Percentiles rank a stretch among this genome's conserved stretches.
Conservation (phyloP, 2,797 vertebrate genomes). For the Channallabes apus region DNA sequence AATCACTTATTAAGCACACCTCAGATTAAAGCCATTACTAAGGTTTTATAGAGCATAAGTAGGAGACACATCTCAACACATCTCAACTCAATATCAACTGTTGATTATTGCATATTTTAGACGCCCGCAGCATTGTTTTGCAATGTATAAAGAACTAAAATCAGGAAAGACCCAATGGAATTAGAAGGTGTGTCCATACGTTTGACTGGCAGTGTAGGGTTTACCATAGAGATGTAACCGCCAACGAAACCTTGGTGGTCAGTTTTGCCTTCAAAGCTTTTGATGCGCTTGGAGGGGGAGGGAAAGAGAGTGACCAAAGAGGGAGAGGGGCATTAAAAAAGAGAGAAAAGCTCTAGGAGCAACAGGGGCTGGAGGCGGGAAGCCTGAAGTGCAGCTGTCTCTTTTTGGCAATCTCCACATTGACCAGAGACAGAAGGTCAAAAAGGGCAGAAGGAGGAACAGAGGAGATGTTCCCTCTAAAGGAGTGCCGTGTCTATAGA, state of each 20-base stretch:
- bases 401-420: conserved; percentile 60
- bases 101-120: too few species aligned
- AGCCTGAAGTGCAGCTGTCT: conserved; percentile 60
- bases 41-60: too few species aligned
- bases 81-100: too few species aligned
- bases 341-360: conserved; percentile 44
- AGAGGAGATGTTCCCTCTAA: conserved; percentile 61
- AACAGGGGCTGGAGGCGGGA: conserved; percentile 50
- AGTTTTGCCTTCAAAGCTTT: conserved; percentile 30
- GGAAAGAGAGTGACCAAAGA: conserved; percentile 24
- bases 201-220: neutral
- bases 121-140: too few species aligned
- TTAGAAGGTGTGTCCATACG: too few species aligned
- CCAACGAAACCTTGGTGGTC: conserved; percentile 27
- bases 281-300: conserved; percentile 27
- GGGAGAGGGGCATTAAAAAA: conserved; percentile 30
- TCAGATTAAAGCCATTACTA: too few species aligned
- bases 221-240: neutral
- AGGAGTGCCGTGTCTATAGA: conserved; percentile 53
- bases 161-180: too few species aligned
- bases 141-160: too few species aligned
- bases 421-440: conserved; percentile 62
- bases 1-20: too few species aligned
- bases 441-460: conserved; percentile 57
- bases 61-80: too few species aligned